phyloP scores from a whole-genome alignment of 2,113 vertebrate genomes.

The Centropristis striata region DNA sequence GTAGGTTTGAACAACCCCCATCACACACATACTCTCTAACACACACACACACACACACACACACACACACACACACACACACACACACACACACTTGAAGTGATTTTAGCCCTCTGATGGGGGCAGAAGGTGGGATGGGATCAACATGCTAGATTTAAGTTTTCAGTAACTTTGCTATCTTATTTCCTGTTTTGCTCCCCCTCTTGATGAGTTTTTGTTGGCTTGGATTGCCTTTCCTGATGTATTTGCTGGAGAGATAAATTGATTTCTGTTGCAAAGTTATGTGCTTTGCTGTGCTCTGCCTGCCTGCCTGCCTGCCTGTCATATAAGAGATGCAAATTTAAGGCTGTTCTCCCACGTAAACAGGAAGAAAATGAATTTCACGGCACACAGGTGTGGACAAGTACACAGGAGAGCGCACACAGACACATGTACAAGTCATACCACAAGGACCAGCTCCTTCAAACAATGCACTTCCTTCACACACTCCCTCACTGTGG shows the following conservation, averaged over 20 bases:
- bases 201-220: constrained; percentile 51
- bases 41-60: constrained; percentile 4
- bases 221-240: constrained; percentile 50
- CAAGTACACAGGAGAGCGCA: not conserved
- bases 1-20: not conserved
- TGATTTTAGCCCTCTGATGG: constrained; percentile 32
- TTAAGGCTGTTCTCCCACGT: not conserved
- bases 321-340: constrained; percentile 48
- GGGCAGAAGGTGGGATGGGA: constrained; percentile 43
- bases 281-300: constrained; percentile 27
- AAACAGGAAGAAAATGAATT: not conserved
- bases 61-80: constrained; percentile 8
- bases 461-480: not conserved
- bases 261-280: constrained; percentile 63
- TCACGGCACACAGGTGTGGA: not conserved
- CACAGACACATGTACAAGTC: not conserved
- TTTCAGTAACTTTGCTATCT: constrained; percentile 55
- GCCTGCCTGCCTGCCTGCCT: constrained; percentile 6
- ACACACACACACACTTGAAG: not conserved
- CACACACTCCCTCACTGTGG: not conserved
- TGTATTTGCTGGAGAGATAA: constrained; percentile 63
- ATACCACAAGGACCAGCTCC: not conserved
- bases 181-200: constrained; percentile 57
- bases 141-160: constrained; percentile 66
- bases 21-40: not conserved